phyloP scores from a whole-genome alignment of 2,113 vertebrate genomes.

The Cyanistes caeruleus region DNA sequence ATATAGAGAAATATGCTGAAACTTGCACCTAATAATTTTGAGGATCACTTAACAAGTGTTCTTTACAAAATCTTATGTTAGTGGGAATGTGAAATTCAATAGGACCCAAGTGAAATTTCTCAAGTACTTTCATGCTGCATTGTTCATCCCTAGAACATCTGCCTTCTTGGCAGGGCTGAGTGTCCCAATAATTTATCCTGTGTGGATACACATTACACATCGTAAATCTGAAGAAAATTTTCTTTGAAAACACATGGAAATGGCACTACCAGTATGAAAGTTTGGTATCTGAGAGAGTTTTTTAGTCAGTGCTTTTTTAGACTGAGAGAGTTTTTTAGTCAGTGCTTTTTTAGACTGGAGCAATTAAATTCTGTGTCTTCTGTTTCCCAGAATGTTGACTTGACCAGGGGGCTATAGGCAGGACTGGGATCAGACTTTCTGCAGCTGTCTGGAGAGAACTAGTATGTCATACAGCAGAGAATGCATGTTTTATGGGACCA shows the following conservation, averaged over 20 bases:
- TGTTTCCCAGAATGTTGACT: background rate
- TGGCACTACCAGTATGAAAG: background rate
- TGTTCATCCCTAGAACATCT: background rate
- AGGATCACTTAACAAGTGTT: fast-evolving
- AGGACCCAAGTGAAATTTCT: background rate
- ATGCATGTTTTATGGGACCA: background rate
- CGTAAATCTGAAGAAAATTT: background rate
- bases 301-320: background rate
- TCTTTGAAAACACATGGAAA: background rate
- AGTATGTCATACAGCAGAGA: background rate
- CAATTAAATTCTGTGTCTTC: background rate
- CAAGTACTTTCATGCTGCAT: background rate
- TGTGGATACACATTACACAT: background rate
- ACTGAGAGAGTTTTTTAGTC: background rate
- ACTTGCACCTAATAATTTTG: background rate
- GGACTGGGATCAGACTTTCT: background rate
- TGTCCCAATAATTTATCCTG: background rate
- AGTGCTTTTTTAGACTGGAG: background rate
- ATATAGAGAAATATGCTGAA: background rate
- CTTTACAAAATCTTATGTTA: background rate
- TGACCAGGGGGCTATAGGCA: background rate
- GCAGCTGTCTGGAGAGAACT: background rate
- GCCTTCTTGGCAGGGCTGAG: background rate
- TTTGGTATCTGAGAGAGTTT: background rate
- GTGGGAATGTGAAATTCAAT: background rate